phyloP scores from a whole-genome alignment of 2,113 vertebrate genomes.

The Carassius auratus region DNA sequence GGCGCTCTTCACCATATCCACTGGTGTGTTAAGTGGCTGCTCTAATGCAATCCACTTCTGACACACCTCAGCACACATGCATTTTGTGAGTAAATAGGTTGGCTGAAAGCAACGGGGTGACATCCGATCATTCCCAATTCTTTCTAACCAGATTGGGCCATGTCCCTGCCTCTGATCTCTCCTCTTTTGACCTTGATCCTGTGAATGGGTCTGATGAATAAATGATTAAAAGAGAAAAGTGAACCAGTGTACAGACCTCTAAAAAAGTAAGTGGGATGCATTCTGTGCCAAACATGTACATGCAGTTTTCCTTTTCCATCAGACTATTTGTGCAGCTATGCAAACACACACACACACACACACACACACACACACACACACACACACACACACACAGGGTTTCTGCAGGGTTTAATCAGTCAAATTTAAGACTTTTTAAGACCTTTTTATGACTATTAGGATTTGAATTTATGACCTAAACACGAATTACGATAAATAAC shows the following conservation, averaged over 20 bases:
- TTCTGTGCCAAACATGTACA: neutral
- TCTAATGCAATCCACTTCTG: constrained; percentile 56
- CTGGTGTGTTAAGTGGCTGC: constrained; percentile 46
- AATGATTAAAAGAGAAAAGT: constrained; percentile 73
- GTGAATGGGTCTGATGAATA: constrained; percentile 75
- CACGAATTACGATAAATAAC: no score
- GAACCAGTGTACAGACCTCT: constrained; percentile 68
- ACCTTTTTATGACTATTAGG: no score
- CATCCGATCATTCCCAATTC: constrained; percentile 69
- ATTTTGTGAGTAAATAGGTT: constrained; percentile 54
- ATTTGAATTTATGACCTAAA: no score
- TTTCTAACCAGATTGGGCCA: constrained; percentile 69
- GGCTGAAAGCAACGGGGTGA: constrained; percentile 63
- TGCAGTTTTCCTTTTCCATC: no score
- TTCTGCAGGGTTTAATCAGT: no score
- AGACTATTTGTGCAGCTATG: neutral
- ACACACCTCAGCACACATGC: constrained; percentile 60
- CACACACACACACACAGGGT: no score
- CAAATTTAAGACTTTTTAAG: no score
- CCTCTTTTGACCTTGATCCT: constrained; percentile 67
- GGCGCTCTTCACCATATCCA: constrained; percentile 35
- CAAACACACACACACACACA: neutral
- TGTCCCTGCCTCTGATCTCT: constrained; percentile 67
- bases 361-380: no score
- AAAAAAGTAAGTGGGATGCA: constrained; percentile 54